Conservation (phyloP, 2,113 vertebrate species). For the Rhabdornis inornatus region DNA sequence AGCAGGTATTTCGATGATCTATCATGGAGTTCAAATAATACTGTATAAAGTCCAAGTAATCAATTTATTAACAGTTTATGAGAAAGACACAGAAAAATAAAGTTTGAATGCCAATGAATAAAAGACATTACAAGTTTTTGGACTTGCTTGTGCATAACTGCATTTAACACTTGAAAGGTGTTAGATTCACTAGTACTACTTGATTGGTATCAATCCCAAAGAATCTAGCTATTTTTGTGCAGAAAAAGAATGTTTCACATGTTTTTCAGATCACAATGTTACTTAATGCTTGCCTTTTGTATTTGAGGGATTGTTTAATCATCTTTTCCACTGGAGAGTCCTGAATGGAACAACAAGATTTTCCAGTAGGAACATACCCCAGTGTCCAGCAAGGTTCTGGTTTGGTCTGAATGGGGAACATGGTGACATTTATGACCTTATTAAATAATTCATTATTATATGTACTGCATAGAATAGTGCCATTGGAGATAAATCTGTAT, state of each 20-base stretch:
- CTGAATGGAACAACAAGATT: background rate
- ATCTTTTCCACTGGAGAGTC: background rate
- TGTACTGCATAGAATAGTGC: background rate
- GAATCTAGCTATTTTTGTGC: background rate
- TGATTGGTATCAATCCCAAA: background rate
- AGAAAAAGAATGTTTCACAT: background rate
- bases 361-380: fast-evolving
- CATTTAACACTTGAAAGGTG: background rate
- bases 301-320: background rate
- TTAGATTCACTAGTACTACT: background rate
- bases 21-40: background rate
- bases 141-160: background rate
- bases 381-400: background rate
- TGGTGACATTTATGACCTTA: background rate
- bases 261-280: background rate
- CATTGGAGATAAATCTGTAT: background rate
- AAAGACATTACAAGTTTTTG: background rate
- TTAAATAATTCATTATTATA: background rate
- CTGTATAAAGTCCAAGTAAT: background rate
- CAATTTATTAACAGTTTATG: background rate
- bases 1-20: background rate
- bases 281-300: background rate
- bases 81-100: background rate
- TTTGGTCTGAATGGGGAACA: background rate
- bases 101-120: background rate